phyloP scores from a whole-genome alignment of 1,140 invertebrate genomes.

The Watersipora subatra region DNA sequence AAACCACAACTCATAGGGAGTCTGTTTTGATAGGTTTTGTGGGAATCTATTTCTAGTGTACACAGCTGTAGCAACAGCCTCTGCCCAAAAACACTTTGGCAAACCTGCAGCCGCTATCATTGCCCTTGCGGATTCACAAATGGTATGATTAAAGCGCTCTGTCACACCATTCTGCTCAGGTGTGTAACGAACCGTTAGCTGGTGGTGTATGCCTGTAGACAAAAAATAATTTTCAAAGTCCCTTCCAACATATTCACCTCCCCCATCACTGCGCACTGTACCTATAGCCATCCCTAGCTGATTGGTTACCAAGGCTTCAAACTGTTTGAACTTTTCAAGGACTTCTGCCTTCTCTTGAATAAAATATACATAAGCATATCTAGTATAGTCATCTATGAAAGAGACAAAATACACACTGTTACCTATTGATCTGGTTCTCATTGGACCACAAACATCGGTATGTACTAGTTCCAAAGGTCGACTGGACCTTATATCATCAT shows the following conservation, averaged over 20 bases:
- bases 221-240: slow-evolving; percentile 20
- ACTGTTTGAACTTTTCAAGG: slow-evolving; percentile 15
- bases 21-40: slow-evolving; percentile 17
- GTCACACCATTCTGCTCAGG: slow-evolving; percentile 44
- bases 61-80: slow-evolving; percentile 36
- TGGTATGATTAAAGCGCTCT: slow-evolving; percentile 38
- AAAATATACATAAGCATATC: slow-evolving; percentile 34
- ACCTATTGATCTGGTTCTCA: slow-evolving; percentile 27
- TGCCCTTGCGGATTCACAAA: slow-evolving; percentile 41
- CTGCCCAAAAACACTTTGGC: slow-evolving; percentile 36
- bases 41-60: slow-evolving; percentile 36
- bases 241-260: slow-evolving; percentile 10
- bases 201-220: slow-evolving; percentile 38
- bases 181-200: slow-evolving; percentile 38
- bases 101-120: slow-evolving; percentile 33
- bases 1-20: slow-evolving; percentile 38
- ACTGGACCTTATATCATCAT: slow-evolving; percentile 7
- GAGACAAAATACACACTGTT: slow-evolving; percentile 34
- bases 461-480: slow-evolving; percentile 30
- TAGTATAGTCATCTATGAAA: slow-evolving; percentile 39
- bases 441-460: no score
- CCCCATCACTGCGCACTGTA: slow-evolving; percentile 1
- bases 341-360: slow-evolving; percentile 31
- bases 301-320: slow-evolving; percentile 11
- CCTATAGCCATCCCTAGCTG: background rate